Evolutionary conservation across 2,113 vertebrate genomes (phyloP).

Genomic region (Urocynchramus pylzowi): DNA sequence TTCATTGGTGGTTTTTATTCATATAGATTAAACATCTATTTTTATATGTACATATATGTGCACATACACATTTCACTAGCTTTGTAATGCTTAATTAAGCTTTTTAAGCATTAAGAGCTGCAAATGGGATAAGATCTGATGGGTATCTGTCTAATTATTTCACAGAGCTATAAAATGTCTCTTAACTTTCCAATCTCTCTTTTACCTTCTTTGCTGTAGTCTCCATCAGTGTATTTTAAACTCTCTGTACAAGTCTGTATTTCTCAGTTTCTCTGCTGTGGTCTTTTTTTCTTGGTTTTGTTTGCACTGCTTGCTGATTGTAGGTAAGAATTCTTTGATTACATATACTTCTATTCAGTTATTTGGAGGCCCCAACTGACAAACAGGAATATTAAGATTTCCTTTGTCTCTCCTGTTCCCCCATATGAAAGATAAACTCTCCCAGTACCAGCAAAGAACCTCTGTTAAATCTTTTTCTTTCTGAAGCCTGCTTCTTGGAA

Average conservation of each 20-base stretch:
- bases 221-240: neutral
- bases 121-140: neutral
- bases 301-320: neutral
- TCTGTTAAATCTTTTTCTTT: neutral
- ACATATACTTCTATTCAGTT: neutral
- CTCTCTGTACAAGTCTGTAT: neutral
- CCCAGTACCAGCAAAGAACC: neutral
- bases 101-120: neutral
- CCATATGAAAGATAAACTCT: neutral
- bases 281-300: neutral
- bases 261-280: neutral
- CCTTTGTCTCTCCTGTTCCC: neutral
- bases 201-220: neutral
- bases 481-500: neutral
- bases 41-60: neutral
- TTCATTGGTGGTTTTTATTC: neutral
- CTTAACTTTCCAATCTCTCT: neutral
- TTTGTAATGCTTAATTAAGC: neutral
- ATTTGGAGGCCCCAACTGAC: neutral
- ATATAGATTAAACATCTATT: neutral
- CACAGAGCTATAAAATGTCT: neutral
- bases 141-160: neutral
- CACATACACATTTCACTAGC: neutral
- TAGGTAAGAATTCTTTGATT: neutral
- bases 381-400: neutral